These are phyloP conservation scores for Scrobipalpa costella DNA, from an alignment of 2,888 invertebrate species.

Conservation along the genomic window DNA sequence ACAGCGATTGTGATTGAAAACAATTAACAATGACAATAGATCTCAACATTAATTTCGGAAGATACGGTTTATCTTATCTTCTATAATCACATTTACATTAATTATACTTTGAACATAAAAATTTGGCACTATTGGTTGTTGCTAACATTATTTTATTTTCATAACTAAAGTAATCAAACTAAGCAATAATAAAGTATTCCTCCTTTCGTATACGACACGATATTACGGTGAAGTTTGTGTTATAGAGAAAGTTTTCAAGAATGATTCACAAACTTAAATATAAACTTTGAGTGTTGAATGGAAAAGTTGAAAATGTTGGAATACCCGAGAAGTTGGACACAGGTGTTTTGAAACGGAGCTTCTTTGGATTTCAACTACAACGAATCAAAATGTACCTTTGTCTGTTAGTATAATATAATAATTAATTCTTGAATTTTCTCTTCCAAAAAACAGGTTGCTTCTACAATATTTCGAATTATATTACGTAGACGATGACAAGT, in stretches of 20 bases:
- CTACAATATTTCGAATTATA: background rate
- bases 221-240: background rate
- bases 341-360: background rate
- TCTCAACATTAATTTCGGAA: too few species aligned
- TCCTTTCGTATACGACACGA: background rate
- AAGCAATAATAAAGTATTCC: background rate
- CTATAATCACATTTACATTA: too few species aligned
- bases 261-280: background rate
- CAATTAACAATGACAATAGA: too few species aligned
- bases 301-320: background rate
- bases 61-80: too few species aligned
- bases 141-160: too few species aligned
- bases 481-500: background rate
- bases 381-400: background rate
- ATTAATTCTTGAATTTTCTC: background rate
- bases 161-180: too few species aligned
- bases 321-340: background rate
- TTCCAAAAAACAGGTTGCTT: slow-evolving; percentile 3
- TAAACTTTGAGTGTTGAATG: background rate
- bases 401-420: background rate
- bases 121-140: too few species aligned
- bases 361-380: slow-evolving; percentile 5
- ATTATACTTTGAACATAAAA: too few species aligned
- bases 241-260: background rate
- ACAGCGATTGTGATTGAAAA: too few species aligned